Percentiles rank a stretch among this genome's conserved stretches.
Evolutionary conservation across 2,797 vertebrate genomes (phyloP).

Genomic region (Brotula barbata): DNA sequence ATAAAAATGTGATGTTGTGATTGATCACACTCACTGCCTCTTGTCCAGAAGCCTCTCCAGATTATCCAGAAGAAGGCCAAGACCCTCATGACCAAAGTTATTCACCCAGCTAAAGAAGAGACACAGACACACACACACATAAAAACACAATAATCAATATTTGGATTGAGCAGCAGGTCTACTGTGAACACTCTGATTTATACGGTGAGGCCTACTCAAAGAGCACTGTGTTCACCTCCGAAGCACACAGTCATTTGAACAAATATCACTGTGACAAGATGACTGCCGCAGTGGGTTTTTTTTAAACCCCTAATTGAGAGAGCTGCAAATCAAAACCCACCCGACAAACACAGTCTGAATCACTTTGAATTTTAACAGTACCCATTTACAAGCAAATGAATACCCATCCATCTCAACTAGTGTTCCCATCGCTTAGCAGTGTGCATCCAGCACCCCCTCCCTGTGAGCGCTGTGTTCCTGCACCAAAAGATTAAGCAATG

Average conservation of each 20-base stretch:
- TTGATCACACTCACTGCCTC: conserved; percentile 87
- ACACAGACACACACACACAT: conserved; percentile 28
- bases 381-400: conserved; percentile 71
- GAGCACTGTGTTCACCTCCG: conserved; percentile 34
- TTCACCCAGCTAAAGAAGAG: conserved; percentile 92
- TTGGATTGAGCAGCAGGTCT: conserved; percentile 12
- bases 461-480: conserved; percentile 57
- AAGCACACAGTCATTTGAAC: conserved; percentile 50
- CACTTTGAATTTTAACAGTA: conserved; percentile 59
- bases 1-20: neutral
- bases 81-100: conserved; percentile 98
- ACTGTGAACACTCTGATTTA: conserved; percentile 20
- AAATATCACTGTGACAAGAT: conserved; percentile 48
- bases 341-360: conserved; percentile 37
- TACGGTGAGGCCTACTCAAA: conserved; percentile 22
- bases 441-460: conserved; percentile 36
- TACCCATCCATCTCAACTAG: conserved; percentile 70
- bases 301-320: conserved; percentile 50
- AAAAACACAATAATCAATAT: conserved; percentile 27
- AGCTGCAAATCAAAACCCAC: conserved; percentile 37
- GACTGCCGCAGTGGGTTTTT: conserved; percentile 42
- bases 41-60: conserved; percentile 96
- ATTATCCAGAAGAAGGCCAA: conserved; percentile 91
- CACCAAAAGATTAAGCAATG: conserved; percentile 79
- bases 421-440: conserved; percentile 55